A percentile compares a stretch with the other conserved stretches of the same genome.
Evolutionary conservation across 1,140 invertebrate genomes (phyloP).

Genomic region (Pseudomyrmex flavicornis): DNA sequence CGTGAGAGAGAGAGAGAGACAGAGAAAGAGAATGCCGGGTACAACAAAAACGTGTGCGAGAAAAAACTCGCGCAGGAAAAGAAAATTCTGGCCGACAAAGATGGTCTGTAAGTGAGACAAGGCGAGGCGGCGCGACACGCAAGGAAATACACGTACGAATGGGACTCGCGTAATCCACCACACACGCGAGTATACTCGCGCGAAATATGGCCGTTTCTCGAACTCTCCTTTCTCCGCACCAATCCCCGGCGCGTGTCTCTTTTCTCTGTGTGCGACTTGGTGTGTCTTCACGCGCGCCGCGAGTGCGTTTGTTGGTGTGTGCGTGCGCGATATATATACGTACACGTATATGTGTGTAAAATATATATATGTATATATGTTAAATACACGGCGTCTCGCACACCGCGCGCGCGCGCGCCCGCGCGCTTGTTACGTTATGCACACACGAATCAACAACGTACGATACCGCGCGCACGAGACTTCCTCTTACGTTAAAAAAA

Average conservation of each 20-base stretch:
- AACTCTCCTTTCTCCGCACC: constrained; percentile 57
- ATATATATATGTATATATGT: too few species aligned
- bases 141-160: background rate
- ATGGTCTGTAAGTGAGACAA: background rate
- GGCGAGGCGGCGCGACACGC: constrained; percentile 11
- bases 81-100: constrained; percentile 16
- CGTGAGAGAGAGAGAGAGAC: background rate
- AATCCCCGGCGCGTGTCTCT: background rate
- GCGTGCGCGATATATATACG: constrained; percentile 6
- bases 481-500: background rate
- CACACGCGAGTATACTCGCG: constrained; percentile 46
- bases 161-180: constrained; percentile 15
- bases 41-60: constrained; percentile 21
- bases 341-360: background rate
- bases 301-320: background rate
- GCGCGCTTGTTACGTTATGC: background rate
- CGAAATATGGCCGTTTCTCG: constrained; percentile 75
- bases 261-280: background rate
- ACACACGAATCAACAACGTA: too few species aligned
- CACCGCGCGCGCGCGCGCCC: constrained; percentile 18
- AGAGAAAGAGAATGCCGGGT: background rate
- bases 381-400: background rate
- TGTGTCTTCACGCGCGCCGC: background rate
- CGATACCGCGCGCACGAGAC: background rate
- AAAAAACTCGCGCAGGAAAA: constrained; percentile 9